Base-by-base conservation (phyloP, 2,113 vertebrate species). In the Bungarus multicinctus region DNA sequence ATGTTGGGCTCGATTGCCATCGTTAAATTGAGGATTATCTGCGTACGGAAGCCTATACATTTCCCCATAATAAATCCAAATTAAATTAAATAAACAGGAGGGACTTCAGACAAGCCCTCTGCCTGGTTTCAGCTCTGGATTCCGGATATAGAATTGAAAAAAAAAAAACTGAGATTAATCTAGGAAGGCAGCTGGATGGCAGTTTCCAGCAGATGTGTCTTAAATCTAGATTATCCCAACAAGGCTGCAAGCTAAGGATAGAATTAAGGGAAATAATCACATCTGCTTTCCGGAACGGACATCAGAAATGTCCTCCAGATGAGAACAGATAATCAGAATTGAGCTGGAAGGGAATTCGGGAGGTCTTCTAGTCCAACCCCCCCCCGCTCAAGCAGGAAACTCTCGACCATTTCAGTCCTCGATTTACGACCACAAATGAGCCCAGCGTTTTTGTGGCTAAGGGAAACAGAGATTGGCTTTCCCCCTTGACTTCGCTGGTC, bases 11-110 rank as follows among this genome's bases (percentile, higher is more conserved):
- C 3, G 1, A 9, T 9, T 64, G 60, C 1, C 4, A 12, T 69
- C 0, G 30, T 5, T 50, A 69, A 69, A 4, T 30, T 4, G 60
- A n/a, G 60, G 60, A 64, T 10, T 30, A n/a, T 4, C 0, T n/a
- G 0, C 0, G 0, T 4, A n/a, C 0, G 4, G 3, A 16, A n/a
- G 69, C 18, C 69, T 81, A 16, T 3, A 39, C 39, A 39, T 81
- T 43, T 8, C 0, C 69, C 7, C 34, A 39, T n/a, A 69, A 69
- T n/a, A 69, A n/a, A 69, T n/a, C 30, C 64, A n/a, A 69, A 69
- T 69, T 16, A n/a, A 69, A 69, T 69, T 2, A 16, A 16, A 69
- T 69, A n/a, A 81, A 22, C 69, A 81, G n/a, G 39, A 34, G 16
- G 16, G 69, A 3, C n/a, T 74, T 74, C 69, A 18, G 18, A 22